Evolutionary conservation across 2,888 invertebrate genomes (phyloP), one percentile per base, ranked within the genome.

Genomic region (Leucophenga montana): DNA sequence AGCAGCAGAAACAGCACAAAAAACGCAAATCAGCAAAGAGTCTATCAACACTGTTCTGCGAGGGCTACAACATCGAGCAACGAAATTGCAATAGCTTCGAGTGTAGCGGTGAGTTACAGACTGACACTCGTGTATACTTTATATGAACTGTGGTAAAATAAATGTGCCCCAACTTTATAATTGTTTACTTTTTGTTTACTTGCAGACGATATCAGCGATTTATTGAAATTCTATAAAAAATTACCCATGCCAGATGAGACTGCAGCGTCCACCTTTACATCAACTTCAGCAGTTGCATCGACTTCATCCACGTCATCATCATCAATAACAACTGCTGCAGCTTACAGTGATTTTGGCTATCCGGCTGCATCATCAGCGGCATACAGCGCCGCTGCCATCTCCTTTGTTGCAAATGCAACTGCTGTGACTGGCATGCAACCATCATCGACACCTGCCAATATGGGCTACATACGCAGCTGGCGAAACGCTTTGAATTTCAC

Each of bases 51-150:
- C 83, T 88, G 69, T 87, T 87, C 73, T 89, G 88, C 71, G 89
- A 89, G 73, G 89, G 89, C 57, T 89, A 89, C 79, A 89, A 89
- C 77, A 89, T 89, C 69, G 89, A 89, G 75, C 89, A 89, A 77
- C 85, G 89, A 68, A 86, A 88, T 78, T 89, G 89, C 83, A 89
- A 89, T 77, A 86, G 85, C 69, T 89, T 89, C 74, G 88, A 89
- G 73, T 89, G 89, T 80, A 86, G 79, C 73, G 89, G 89, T 89
- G 76, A 80, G 86, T 82, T 14, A 1, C n/a, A n/a, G n/a, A n/a
- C n/a, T n/a, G n/a, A n/a, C n/a, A n/a, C n/a, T n/a, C n/a, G n/a
- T n/a, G n/a, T n/a, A n/a, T n/a, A n/a, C n/a, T n/a, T n/a, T n/a
- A n/a, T n/a, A n/a, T n/a, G n/a, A n/a, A 0, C 8, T 20, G 20